A percentile compares a stretch with the other conserved stretches of the same genome.
phyloP scores from a whole-genome alignment of 2,888 invertebrate species.

The Netelia fuscicornis region DNA sequence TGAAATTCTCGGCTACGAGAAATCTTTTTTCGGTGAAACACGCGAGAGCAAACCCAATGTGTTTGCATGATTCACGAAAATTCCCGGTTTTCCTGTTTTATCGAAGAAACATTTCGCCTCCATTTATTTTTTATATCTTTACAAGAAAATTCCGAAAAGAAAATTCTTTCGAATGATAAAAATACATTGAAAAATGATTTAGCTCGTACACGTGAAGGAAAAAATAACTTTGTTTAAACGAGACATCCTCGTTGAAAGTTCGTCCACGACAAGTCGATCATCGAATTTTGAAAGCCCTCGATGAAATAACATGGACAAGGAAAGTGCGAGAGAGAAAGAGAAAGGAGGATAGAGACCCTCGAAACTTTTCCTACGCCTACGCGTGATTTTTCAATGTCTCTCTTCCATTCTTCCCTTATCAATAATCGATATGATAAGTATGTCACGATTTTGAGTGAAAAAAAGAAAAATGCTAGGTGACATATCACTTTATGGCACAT shows the following conservation, averaged over 20 bases:
- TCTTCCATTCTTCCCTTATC: neutral
- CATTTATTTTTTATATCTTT: too few species aligned
- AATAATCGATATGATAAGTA: neutral
- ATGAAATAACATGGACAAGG: constrained; percentile 34
- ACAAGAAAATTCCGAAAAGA: too few species aligned
- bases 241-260: neutral
- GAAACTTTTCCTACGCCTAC: constrained; percentile 42
- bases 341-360: constrained; percentile 1
- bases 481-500: constrained; percentile 4
- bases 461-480: neutral
- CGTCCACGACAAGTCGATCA: constrained; percentile 17
- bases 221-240: too few species aligned
- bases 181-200: too few species aligned
- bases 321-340: neutral
- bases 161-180: too few species aligned
- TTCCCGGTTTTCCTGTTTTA: too few species aligned
- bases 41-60: too few species aligned
- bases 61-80: too few species aligned
- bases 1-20: neutral
- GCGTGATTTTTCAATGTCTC: constrained; percentile 15
- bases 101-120: too few species aligned
- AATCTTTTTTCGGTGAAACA: neutral
- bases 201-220: too few species aligned
- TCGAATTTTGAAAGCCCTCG: constrained; percentile 42
- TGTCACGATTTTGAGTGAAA: neutral